Conservation (phyloP, 2,888 invertebrate species). For the Hipparchia sbordonii region DNA sequence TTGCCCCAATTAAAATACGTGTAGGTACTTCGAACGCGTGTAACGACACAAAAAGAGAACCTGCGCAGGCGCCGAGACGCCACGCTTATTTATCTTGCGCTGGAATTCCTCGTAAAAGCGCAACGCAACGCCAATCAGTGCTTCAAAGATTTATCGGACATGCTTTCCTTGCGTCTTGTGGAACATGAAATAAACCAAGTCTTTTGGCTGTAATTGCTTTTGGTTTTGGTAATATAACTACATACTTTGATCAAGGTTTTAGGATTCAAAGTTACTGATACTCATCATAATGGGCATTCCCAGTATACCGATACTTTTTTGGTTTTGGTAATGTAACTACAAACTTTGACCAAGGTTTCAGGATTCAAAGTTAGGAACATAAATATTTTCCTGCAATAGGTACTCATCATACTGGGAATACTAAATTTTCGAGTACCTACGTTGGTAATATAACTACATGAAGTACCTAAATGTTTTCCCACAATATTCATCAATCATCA, state of each 20-base stretch:
- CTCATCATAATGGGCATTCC: too few species aligned
- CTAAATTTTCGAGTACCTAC: too few species aligned
- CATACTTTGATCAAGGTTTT: not conserved
- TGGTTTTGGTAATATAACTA: not conserved
- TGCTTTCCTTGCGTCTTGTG: slow-evolving; percentile 23
- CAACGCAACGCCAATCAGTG: slow-evolving; percentile 33
- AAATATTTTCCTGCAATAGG: too few species aligned
- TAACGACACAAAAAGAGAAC: slow-evolving; percentile 37
- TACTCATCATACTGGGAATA: too few species aligned
- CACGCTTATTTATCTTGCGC: slow-evolving; percentile 39
- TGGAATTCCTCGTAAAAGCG: slow-evolving; percentile 37
- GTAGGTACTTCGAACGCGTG: slow-evolving; percentile 30
- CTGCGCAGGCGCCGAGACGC: slow-evolving; percentile 43
- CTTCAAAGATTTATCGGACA: slow-evolving; percentile 33
- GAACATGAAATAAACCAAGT: slow-evolving; percentile 22
- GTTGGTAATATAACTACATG: too few species aligned
- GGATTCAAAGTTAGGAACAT: too few species aligned
- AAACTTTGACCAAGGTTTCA: too few species aligned
- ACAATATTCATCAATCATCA: too few species aligned
- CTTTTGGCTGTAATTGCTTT: not conserved
- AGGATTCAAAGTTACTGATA: not conserved
- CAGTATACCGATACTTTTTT: too few species aligned
- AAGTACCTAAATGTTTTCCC: too few species aligned
- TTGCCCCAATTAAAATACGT: slow-evolving; percentile 29
- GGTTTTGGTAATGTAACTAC: too few species aligned